These are phyloP conservation scores for Gastrophysa polygoni DNA, from an alignment of 2,888 invertebrate genomes.

Conservation along the genomic window DNA sequence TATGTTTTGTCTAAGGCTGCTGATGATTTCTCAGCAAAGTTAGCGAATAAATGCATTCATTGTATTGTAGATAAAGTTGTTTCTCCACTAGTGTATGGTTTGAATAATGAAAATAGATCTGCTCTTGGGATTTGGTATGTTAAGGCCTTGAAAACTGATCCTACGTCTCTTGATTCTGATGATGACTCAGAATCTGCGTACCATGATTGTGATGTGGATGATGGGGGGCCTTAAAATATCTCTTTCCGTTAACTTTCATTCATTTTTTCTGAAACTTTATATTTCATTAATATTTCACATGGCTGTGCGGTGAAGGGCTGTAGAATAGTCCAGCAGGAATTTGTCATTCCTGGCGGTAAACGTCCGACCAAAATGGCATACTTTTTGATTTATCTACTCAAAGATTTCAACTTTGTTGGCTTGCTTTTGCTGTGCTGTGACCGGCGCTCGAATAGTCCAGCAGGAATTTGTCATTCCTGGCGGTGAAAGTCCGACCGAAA, in stretches of 20 bases:
- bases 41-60: conserved; percentile 32
- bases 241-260: too few species aligned
- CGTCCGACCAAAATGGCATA: too few species aligned
- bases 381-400: too few species aligned
- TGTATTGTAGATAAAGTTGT: conserved; percentile 24
- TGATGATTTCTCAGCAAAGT: conserved; percentile 27
- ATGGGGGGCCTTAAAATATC: too few species aligned
- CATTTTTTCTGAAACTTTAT: neutral
- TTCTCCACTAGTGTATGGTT: conserved; percentile 21
- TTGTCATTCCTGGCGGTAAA: neutral
- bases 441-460: too few species aligned
- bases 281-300: neutral
- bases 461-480: too few species aligned
- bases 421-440: too few species aligned
- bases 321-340: neutral
- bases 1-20: conserved; percentile 26
- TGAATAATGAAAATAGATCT: conserved; percentile 22
- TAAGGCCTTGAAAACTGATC: conserved; percentile 19
- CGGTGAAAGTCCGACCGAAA: too few species aligned
- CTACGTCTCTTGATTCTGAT: conserved; percentile 11
- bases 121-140: conserved; percentile 34
- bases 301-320: too few species aligned
- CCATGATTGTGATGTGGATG: too few species aligned
- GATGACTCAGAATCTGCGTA: neutral
- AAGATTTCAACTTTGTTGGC: too few species aligned